Evolutionary conservation across 2,888 invertebrate genomes (phyloP).

Genomic region (Lycaena phlaeas): DNA sequence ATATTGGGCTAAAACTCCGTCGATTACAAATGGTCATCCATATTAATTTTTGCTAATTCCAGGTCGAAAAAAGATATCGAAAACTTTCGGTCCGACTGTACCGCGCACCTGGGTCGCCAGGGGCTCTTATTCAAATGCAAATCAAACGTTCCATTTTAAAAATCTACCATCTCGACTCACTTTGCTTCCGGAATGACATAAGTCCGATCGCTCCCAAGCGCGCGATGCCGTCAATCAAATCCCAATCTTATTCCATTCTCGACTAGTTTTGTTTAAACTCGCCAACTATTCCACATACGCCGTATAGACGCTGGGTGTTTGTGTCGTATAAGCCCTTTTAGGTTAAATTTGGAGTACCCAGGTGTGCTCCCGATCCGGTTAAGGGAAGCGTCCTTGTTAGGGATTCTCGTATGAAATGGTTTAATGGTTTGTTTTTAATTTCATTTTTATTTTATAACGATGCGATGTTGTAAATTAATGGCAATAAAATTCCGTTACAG

Average conservation of each 20-base stretch:
- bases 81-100: constrained; percentile 56
- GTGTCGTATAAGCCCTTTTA: constrained; percentile 70
- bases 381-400: constrained; percentile 71
- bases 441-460: constrained; percentile 60
- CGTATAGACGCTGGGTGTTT: constrained; percentile 24
- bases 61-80: constrained; percentile 26
- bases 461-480: constrained; percentile 57
- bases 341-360: constrained; percentile 68
- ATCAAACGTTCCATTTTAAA: constrained; percentile 74
- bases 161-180: constrained; percentile 69
- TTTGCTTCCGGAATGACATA: constrained; percentile 69
- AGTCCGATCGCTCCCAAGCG: constrained; percentile 51
- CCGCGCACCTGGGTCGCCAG: constrained; percentile 68
- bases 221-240: constrained; percentile 25
- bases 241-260: constrained; percentile 20
- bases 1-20: constrained; percentile 28
- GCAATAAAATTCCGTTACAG: constrained; percentile 38
- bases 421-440: constrained; percentile 73
- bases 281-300: constrained; percentile 23
- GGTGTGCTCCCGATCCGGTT: constrained; percentile 73
- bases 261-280: constrained; percentile 23
- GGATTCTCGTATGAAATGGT: constrained; percentile 68
- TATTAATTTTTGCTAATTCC: constrained; percentile 37
- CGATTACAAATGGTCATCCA: constrained; percentile 52
- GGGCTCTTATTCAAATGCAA: constrained; percentile 74